Base-by-base conservation (phyloP, 2,888 invertebrate species). In the Rotaria socialis region DNA sequence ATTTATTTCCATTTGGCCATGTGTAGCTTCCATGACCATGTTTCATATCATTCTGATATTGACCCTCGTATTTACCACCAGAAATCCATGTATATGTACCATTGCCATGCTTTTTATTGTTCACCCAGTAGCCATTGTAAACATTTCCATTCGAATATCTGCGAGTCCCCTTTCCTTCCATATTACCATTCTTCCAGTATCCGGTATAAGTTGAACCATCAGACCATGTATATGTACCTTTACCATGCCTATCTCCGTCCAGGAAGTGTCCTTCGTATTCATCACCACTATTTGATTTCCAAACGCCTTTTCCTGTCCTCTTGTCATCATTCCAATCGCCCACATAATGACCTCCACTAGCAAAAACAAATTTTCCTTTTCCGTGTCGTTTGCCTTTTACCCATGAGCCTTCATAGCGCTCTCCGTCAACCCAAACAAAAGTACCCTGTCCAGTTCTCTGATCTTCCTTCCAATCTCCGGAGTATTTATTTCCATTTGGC, bases 241-340 rank as follows among this genome's bases (percentile, higher is more conserved):
- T 85, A 10, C 85, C 85, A 74, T 75, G n/a, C 22, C 41, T 75
- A 52, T 27, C 55, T 35, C 55, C 75, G 52, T 50, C 74, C 2
- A 52, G 52, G 50, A 75, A 85, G 22, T 75, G 24, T 22, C 85
- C 85, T 27, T 35, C 47, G 55, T 56, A 85, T 24, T 50, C 22
- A 74, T 85, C n/a, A 4, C 85, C 85, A 85, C 75, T 55, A 11
- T 35, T 52, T 43, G 52, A 85, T 22, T 52, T 52, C 52, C 27
- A 74, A 14, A 75, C 75, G 14, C 85, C 85, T 24, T 74, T 85
- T 24, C 85, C 85, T 55, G 67, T 74, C 50, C 55, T 35, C 14
- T 43, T 16, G n/a, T 75, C 85, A 50, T 85, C 74, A 75, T 75
- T 85, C 85, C 85, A 85, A 24, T 58, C 85, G 7, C 58, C 58